A percentile compares a stretch with the other conserved stretches of the same genome.
Evolutionary conservation across 1,140 invertebrate species (phyloP).

Genomic region (Lepidurus arcticus): DNA sequence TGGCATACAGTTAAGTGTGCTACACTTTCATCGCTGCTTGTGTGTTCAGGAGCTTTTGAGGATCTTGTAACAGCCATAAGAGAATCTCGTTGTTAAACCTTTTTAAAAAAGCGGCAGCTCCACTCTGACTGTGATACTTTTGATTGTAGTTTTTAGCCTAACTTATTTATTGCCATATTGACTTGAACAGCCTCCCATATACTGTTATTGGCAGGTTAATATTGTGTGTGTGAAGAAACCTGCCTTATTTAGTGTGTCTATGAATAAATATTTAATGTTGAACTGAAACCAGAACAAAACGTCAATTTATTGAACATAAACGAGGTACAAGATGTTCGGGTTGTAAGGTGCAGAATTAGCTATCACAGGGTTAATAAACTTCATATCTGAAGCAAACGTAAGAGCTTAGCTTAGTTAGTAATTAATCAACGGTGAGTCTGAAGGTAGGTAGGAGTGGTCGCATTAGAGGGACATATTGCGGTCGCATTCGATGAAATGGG

Average conservation of each 20-base stretch:
- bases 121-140: constrained; percentile 19
- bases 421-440: background rate
- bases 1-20: background rate
- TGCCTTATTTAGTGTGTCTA: constrained; percentile 12
- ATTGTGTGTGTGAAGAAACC: background rate
- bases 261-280: constrained; percentile 20
- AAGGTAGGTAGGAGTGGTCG: background rate
- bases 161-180: constrained; percentile 10
- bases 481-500: background rate
- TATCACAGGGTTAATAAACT: background rate
- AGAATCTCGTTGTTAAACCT: background rate
- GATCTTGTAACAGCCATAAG: background rate
- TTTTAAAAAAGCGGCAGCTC: background rate
- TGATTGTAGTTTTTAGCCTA: background rate
- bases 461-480: background rate
- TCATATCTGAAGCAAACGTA: background rate
- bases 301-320: background rate
- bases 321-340: background rate
- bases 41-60: background rate
- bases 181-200: background rate
- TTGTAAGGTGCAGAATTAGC: too few species aligned
- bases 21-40: background rate
- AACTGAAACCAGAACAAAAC: background rate
- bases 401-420: background rate
- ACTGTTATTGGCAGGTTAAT: constrained; percentile 2